Percentiles rank a stretch among this genome's conserved stretches.
Conservation (phyloP, 2,888 invertebrate species). For the Matsumyia berberina region DNA sequence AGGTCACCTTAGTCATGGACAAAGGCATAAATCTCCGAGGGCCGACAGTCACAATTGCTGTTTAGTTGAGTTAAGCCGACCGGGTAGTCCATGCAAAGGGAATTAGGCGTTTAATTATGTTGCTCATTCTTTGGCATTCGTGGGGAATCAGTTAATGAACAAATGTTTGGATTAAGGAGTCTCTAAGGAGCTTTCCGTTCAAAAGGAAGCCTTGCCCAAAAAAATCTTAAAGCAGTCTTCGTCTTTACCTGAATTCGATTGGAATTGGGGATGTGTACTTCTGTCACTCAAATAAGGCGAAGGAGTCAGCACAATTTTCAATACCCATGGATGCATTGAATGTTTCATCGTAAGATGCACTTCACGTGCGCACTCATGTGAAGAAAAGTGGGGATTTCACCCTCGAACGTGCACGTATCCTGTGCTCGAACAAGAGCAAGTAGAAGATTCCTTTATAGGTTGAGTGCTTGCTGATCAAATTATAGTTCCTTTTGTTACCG, state of each 20-base stretch:
- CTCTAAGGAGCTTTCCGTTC: not conserved
- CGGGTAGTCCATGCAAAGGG: not conserved
- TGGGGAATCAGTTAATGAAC: not conserved
- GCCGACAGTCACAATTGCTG: constrained; percentile 27
- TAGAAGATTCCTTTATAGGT: not conserved
- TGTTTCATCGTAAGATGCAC: not conserved
- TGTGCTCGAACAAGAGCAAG: not conserved
- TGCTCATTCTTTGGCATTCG: too few species aligned
- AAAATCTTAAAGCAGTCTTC: not conserved
- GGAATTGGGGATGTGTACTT: not conserved
- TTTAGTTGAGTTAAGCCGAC: constrained; percentile 21
- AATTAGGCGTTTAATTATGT: constrained; percentile 8
- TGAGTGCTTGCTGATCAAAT: constrained; percentile 9
- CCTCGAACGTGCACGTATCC: not conserved
- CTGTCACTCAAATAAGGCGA: not conserved
- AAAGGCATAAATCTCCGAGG: constrained; percentile 25
- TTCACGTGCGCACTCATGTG: not conserved
- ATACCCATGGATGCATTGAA: constrained; percentile 3
- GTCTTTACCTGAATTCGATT: constrained; percentile 5
- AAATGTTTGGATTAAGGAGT: not conserved
- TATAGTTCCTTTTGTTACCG: not conserved
- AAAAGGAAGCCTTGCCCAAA: not conserved
- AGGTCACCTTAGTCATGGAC: constrained; percentile 1
- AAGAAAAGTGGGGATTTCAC: not conserved
- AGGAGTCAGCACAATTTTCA: constrained; percentile 19